phyloP scores from a whole-genome alignment of 2,797 vertebrate species.

The Podarcis lilfordi region DNA sequence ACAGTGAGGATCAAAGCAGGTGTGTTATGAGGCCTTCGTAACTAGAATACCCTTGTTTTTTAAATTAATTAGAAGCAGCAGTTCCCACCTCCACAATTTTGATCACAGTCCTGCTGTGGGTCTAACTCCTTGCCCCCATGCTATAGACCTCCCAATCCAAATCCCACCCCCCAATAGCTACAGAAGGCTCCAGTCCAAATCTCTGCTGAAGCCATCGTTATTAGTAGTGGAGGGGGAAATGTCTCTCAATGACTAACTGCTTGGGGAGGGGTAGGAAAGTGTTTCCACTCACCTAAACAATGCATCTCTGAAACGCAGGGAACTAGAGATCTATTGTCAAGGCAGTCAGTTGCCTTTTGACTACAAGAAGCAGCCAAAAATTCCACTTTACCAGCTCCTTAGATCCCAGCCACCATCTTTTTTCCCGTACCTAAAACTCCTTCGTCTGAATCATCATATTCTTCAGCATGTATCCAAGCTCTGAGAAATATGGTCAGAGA shows the following conservation, averaged over 20 bases:
- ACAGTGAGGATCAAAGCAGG: no score
- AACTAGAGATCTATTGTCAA: neutral
- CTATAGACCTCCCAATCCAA: neutral
- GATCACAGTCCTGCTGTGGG: neutral
- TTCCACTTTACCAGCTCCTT: neutral
- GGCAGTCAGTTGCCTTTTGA: neutral
- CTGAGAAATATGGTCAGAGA: neutral
- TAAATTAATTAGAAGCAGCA: neutral
- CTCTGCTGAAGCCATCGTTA: neutral
- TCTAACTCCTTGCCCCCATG: neutral
- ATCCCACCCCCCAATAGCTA: neutral
- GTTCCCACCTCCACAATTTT: neutral
- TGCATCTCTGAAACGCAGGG: neutral
- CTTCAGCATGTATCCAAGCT: neutral
- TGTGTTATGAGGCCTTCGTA: no score
- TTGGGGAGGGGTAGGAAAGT: neutral
- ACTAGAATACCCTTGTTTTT: no score
- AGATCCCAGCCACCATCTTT: neutral
- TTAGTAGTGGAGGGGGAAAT: neutral
- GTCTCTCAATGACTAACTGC: neutral
- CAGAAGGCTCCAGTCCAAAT: neutral
- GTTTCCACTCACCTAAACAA: neutral
- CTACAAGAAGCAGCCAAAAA: neutral
- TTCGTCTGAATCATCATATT: conserved; percentile 35
- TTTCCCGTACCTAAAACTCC: neutral